phyloP scores from a whole-genome alignment of 2,797 vertebrate genomes.

The Holocentrus rufus region DNA sequence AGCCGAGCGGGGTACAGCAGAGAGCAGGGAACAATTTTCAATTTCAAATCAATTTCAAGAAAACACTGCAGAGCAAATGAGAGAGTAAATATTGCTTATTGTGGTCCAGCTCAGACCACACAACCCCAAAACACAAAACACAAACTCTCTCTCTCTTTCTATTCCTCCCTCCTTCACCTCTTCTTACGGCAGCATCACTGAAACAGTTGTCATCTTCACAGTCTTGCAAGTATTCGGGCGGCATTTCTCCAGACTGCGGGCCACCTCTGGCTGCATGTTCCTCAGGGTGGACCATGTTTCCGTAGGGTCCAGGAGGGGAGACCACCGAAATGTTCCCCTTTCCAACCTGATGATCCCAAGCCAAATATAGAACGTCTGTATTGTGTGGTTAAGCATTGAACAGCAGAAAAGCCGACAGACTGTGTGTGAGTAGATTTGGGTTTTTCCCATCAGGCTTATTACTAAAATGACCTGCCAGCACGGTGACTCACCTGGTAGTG shows the following conservation, averaged over 20 bases:
- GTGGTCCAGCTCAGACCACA: constrained; percentile 7
- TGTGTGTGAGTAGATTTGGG: not conserved
- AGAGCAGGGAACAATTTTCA: constrained; percentile 54
- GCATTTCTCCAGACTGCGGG: constrained; percentile 32
- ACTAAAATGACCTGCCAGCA: not conserved
- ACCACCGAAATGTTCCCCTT: constrained; percentile 63
- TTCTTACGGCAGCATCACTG: constrained; percentile 71
- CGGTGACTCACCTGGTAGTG: constrained; percentile 59
- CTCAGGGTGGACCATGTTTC: constrained; percentile 35
- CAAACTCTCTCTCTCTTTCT: not conserved
- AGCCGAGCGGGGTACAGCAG: constrained; percentile 26
- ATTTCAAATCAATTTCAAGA: constrained; percentile 64
- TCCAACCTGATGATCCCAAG: constrained; percentile 45
- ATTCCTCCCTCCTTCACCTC: constrained; percentile 67
- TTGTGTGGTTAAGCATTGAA: not conserved
- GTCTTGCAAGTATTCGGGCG: constrained; percentile 59
- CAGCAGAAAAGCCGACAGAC: not conserved
- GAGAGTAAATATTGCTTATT: constrained; percentile 34
- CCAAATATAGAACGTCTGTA: no score
- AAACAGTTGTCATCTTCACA: constrained; percentile 68
- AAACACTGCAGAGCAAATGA: constrained; percentile 51
- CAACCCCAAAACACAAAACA: constrained; percentile 19
- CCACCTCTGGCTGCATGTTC: not conserved
- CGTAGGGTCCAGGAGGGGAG: constrained; percentile 52
- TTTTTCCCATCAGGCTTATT: not conserved